A percentile compares a stretch with the other conserved stretches of the same genome.
phyloP scores from a whole-genome alignment of 2,888 invertebrate species.

The Galeopsomyia nigrocyanea region DNA sequence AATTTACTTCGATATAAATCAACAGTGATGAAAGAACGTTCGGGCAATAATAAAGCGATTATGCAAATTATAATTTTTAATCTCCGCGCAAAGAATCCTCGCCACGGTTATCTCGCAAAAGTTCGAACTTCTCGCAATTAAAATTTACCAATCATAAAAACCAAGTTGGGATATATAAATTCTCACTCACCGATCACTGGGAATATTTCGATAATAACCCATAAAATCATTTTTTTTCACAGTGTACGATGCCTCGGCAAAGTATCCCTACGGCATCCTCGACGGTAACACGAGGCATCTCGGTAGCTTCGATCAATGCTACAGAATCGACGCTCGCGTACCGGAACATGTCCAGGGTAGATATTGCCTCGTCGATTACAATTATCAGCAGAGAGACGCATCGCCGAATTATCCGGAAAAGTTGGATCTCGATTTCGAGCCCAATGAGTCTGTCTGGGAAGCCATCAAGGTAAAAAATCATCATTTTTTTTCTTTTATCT shows the following conservation, averaged over 20 bases:
- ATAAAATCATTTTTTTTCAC: constrained; percentile 24
- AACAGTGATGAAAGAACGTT: too few relatives aligned
- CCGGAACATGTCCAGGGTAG: constrained; percentile 52
- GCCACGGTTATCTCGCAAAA: too few relatives aligned
- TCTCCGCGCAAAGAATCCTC: too few relatives aligned
- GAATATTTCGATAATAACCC: too few relatives aligned
- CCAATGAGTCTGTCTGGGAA: constrained; percentile 58
- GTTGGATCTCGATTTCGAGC: constrained; percentile 54
- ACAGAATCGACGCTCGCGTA: constrained; percentile 51
- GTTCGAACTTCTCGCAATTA: too few relatives aligned
- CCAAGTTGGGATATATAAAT: too few relatives aligned
- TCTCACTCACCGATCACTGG: too few relatives aligned
- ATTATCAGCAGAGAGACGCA: constrained; percentile 51
- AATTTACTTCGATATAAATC: too few relatives aligned
- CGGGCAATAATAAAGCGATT: too few relatives aligned
- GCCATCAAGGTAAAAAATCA: constrained; percentile 55
- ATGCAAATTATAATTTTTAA: too few relatives aligned
- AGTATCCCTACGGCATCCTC: constrained; percentile 59
- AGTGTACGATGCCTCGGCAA: constrained; percentile 62
- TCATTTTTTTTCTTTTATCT: background rate
- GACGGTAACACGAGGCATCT: constrained; percentile 58
- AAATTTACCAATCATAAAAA: too few relatives aligned
- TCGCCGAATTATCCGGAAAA: constrained; percentile 37
- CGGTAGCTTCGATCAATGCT: constrained; percentile 62
- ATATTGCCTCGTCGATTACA: constrained; percentile 58